These are phyloP conservation scores for Apodemia mormo DNA, from an alignment of 2,888 invertebrate genomes.

Conservation along the genomic window DNA sequence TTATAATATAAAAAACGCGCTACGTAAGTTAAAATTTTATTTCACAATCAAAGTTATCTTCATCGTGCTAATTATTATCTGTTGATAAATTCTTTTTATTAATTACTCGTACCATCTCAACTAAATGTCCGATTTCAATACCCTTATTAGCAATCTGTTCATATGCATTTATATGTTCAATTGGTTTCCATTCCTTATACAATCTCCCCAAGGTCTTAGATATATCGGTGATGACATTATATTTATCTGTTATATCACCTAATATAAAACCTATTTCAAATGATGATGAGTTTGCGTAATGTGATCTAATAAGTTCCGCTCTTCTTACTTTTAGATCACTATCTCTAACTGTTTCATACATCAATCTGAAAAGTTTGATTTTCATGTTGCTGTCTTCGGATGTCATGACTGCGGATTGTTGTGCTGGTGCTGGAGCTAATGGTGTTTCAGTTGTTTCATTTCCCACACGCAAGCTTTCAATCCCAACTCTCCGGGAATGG, in stretches of 20 bases:
- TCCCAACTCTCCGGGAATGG: slow-evolving; percentile 34
- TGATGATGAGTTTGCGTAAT: slow-evolving; percentile 50
- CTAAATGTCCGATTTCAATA: slow-evolving; percentile 55
- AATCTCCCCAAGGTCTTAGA: slow-evolving; percentile 48
- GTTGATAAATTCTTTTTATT: slow-evolving; percentile 31
- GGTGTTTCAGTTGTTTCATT: background rate
- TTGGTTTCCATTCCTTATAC: slow-evolving; percentile 56
- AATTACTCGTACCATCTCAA: slow-evolving; percentile 49
- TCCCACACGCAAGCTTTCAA: slow-evolving; percentile 29
- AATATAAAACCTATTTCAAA: slow-evolving; percentile 60
- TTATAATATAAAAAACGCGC: no score
- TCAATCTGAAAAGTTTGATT: slow-evolving; percentile 58
- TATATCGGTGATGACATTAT: slow-evolving; percentile 54
- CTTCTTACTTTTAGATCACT: slow-evolving; percentile 58
- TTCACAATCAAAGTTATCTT: no score
- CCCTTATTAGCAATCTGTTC: slow-evolving; percentile 65
- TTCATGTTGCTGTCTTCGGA: slow-evolving; percentile 57
- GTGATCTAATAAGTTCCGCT: slow-evolving; percentile 52
- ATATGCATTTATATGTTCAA: slow-evolving; percentile 69
- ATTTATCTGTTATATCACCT: slow-evolving; percentile 59
- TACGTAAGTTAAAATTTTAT: no score
- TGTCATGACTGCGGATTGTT: background rate
- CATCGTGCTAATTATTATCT: background rate
- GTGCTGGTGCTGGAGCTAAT: background rate
- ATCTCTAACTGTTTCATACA: slow-evolving; percentile 64